Conservation (phyloP, 2,888 invertebrate genomes). For the Scrobipalpa costella region DNA sequence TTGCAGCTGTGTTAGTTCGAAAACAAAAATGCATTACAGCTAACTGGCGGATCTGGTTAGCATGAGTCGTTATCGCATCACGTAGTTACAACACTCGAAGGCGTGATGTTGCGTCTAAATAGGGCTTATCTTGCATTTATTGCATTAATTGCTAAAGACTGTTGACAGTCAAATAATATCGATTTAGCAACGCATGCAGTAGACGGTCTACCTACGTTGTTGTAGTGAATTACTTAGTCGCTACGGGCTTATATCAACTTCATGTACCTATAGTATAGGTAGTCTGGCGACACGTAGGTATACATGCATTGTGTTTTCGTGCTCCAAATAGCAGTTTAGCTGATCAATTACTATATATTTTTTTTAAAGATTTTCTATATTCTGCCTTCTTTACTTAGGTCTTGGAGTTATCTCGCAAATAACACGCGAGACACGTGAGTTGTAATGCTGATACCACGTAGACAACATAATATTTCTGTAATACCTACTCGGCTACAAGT, state of each 20-base stretch:
- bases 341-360: too few relatives aligned
- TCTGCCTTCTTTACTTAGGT: not conserved
- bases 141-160: conserved; percentile 38
- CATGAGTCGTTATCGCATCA: conserved; percentile 31
- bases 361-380: not conserved
- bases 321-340: too few relatives aligned
- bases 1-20: not conserved
- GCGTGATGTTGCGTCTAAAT: conserved; percentile 44
- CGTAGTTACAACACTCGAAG: conserved; percentile 47
- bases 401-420: not conserved
- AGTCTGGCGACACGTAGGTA: too few relatives aligned
- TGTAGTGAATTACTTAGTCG: too few relatives aligned
- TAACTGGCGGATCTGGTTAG: not conserved
- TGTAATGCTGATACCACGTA: not conserved
- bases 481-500: not conserved
- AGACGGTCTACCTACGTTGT: not conserved
- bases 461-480: not conserved
- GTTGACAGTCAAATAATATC: conserved; percentile 14
- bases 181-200: not conserved
- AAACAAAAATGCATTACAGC: not conserved
- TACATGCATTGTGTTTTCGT: too few relatives aligned
- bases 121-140: conserved; percentile 33
- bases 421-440: conserved; percentile 17
- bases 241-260: too few relatives aligned
- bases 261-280: too few relatives aligned